Evolutionary conservation across 2,888 invertebrate genomes (phyloP).

Genomic region (Sesia bembeciformis): DNA sequence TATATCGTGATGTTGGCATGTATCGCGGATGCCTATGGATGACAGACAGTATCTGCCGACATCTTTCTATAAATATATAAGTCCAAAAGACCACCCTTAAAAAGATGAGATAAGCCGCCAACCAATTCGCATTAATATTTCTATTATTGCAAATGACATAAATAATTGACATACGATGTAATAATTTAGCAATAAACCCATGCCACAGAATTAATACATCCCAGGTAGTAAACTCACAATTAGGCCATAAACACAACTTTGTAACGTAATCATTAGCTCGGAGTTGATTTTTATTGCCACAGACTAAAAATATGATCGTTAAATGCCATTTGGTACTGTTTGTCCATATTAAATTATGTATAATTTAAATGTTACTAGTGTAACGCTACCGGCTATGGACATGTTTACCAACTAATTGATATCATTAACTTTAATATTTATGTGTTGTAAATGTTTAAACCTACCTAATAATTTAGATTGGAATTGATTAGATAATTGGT

Average conservation of each 20-base stretch:
- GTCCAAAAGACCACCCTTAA: too few relatives aligned
- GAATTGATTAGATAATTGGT: background rate
- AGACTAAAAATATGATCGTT: conserved; percentile 17
- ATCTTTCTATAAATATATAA: too few relatives aligned
- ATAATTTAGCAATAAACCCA: background rate
- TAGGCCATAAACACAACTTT: conserved; percentile 25
- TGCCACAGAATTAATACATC: background rate
- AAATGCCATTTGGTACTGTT: conserved; percentile 32
- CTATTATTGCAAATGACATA: background rate
- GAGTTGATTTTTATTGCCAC: conserved; percentile 21
- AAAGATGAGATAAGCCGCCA: too few relatives aligned
- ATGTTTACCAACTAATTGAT: conserved; percentile 1
- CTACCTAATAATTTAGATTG: background rate
- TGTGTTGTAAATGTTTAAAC: background rate
- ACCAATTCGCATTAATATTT: too few relatives aligned
- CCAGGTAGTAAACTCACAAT: conserved; percentile 6
- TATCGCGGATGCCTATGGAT: too few relatives aligned
- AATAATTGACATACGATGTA: background rate
- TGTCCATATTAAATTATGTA: conserved; percentile 36
- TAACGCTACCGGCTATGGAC: conserved; percentile 20
- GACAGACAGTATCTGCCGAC: too few relatives aligned
- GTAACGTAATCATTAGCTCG: conserved; percentile 26
- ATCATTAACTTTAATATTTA: background rate
- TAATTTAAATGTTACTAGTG: conserved; percentile 8
- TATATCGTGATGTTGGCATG: too few relatives aligned